Conservation (phyloP, 2,113 vertebrate species). For the Gavialis gangeticus region DNA sequence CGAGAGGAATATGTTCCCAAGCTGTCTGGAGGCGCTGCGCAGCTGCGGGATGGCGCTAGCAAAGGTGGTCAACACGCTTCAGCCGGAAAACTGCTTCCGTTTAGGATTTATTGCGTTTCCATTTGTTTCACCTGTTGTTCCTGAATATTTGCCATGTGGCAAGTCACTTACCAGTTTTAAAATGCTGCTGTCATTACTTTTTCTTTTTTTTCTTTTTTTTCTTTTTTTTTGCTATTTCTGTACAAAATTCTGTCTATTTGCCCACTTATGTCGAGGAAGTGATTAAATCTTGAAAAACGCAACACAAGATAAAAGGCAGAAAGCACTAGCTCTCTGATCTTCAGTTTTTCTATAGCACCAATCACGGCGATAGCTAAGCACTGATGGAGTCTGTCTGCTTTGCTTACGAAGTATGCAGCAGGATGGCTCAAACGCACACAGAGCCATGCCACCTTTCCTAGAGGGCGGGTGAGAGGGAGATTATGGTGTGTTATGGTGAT, state of each 20-base stretch:
- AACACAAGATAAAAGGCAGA: accelerated
- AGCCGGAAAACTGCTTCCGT: background rate
- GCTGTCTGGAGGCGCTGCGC: background rate
- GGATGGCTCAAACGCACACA: background rate
- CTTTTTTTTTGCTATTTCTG: background rate
- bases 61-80: background rate
- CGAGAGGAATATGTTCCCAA: background rate
- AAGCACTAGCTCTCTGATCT: background rate
- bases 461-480: background rate
- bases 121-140: accelerated
- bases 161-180: background rate
- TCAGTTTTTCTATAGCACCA: background rate
- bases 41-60: background rate
- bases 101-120: background rate
- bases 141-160: background rate
- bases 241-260: background rate
- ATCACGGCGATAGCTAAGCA: background rate
- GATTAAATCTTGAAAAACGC: background rate
- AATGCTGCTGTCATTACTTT: accelerated
- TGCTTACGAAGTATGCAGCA: background rate
- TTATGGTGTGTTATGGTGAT: background rate
- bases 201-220: accelerated
- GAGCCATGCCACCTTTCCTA: background rate
- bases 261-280: accelerated
- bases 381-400: background rate